phyloP scores from a whole-genome alignment of 2,888 invertebrate genomes.

The Ditylenchus weischeri region DNA sequence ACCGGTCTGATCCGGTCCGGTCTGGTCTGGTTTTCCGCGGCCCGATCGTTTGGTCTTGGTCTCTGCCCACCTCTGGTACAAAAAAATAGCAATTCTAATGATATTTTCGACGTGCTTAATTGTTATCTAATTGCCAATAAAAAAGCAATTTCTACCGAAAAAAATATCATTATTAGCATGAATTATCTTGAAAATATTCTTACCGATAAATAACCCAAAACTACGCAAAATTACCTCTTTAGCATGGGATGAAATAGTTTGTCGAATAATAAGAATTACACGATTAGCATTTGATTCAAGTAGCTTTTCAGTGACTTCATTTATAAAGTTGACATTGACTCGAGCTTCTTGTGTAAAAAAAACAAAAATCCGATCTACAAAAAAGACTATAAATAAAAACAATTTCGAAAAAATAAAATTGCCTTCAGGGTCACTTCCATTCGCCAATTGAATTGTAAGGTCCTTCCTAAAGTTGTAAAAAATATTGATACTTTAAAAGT shows the following conservation, averaged over 20 bases:
- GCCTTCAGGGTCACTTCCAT: slow-evolving; percentile 4
- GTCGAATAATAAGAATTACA: slow-evolving; percentile 3
- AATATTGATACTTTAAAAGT: too few species aligned
- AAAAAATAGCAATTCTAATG: too few species aligned
- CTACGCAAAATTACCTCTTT: slow-evolving; percentile 11
- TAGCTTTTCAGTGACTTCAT: background rate
- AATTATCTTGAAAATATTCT: background rate
- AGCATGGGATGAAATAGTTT: slow-evolving; percentile 10
- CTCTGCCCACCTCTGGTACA: too few species aligned
- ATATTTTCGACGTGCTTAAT: too few species aligned
- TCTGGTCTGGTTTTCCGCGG: too few species aligned
- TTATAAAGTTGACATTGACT: slow-evolving; percentile 10
- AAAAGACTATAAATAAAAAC: background rate
- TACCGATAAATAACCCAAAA: background rate
- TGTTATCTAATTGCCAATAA: too few species aligned
- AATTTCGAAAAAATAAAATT: background rate
- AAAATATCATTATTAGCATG: background rate
- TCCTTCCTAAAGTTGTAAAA: background rate
- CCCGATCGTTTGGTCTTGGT: too few species aligned
- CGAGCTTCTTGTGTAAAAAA: slow-evolving; percentile 16
- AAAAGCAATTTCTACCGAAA: background rate
- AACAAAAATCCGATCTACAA: slow-evolving; percentile 8
- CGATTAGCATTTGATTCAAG: background rate
- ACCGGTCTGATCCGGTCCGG: too few species aligned
- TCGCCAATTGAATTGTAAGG: slow-evolving; percentile 14